Conservation (phyloP, 2,113 vertebrate genomes). For the Pterocles gutturalis region DNA sequence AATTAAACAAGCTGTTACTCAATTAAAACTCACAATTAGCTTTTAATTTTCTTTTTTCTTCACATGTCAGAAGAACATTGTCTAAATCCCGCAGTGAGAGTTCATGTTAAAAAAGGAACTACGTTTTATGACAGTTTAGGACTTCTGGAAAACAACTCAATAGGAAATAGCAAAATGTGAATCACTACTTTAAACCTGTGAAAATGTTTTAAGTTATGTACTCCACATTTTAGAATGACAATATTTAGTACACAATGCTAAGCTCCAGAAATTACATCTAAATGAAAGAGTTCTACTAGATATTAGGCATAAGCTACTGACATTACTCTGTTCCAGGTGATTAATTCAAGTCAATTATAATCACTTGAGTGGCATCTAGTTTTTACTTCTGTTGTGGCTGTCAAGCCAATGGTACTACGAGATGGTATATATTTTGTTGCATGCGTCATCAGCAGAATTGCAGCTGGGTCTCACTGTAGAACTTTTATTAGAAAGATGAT, state of each 20-base stretch:
- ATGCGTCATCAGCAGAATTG: conserved; percentile 33
- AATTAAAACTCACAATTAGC: neutral
- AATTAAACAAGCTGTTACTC: neutral
- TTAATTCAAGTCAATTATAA: neutral
- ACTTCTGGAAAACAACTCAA: neutral
- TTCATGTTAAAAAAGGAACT: neutral
- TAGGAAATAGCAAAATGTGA: neutral
- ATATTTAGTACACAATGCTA: neutral
- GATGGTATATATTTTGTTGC: neutral
- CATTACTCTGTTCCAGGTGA: neutral
- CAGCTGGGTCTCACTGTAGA: conserved; percentile 48
- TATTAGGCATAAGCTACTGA: neutral
- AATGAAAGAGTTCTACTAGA: neutral
- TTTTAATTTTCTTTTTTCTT: neutral
- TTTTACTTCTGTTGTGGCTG: neutral
- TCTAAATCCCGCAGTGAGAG: neutral
- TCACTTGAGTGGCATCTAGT: neutral
- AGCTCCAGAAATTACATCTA: neutral
- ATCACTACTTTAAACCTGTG: neutral
- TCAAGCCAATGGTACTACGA: neutral
- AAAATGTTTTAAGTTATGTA: neutral
- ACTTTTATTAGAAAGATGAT: conserved; percentile 55
- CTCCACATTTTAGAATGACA: neutral
- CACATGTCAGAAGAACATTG: neutral
- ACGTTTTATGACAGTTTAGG: neutral